A percentile compares a stretch with the other conserved stretches of the same genome.
phyloP scores from a whole-genome alignment of 1,140 invertebrate genomes.

The Drosophila cardini region DNA sequence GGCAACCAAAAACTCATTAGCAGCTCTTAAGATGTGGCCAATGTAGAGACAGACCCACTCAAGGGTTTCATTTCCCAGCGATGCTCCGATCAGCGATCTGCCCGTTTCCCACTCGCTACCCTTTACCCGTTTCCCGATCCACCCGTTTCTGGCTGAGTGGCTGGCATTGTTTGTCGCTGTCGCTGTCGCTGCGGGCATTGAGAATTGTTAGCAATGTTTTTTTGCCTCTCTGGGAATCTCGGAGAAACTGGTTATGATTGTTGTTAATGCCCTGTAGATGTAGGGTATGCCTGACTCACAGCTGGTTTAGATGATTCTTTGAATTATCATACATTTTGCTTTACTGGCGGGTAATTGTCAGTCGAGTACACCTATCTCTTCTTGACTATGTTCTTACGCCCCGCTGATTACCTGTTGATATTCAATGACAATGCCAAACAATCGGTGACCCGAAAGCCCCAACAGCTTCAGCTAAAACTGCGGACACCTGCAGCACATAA shows the following conservation, averaged over 20 bases:
- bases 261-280: slow-evolving; percentile 42
- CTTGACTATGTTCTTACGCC: not conserved
- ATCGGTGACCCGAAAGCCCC: slow-evolving; percentile 25
- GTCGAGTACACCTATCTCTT: not conserved
- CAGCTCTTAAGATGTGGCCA: slow-evolving; percentile 44
- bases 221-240: slow-evolving; percentile 57
- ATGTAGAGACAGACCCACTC: slow-evolving; percentile 28
- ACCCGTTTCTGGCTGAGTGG: slow-evolving; percentile 29
- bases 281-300: not conserved
- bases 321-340: too few species aligned
- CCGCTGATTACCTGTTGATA: slow-evolving; percentile 40
- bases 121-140: not conserved
- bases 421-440: slow-evolving; percentile 68
- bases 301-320: too few species aligned
- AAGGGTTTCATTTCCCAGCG: slow-evolving; percentile 10
- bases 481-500: slow-evolving; percentile 28
- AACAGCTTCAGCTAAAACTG: not conserved
- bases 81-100: slow-evolving; percentile 7
- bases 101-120: not conserved
- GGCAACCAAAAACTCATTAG: slow-evolving; percentile 65
- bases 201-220: slow-evolving; percentile 64
- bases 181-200: slow-evolving; percentile 54
- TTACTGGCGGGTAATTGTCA: not conserved
- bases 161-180: slow-evolving; percentile 40
- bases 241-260: slow-evolving; percentile 72